A percentile compares a stretch with the other conserved stretches of the same genome.
These are phyloP conservation scores for Rhincodon typus DNA, from an alignment of 2,797 vertebrate genomes.

Conservation along the genomic window DNA sequence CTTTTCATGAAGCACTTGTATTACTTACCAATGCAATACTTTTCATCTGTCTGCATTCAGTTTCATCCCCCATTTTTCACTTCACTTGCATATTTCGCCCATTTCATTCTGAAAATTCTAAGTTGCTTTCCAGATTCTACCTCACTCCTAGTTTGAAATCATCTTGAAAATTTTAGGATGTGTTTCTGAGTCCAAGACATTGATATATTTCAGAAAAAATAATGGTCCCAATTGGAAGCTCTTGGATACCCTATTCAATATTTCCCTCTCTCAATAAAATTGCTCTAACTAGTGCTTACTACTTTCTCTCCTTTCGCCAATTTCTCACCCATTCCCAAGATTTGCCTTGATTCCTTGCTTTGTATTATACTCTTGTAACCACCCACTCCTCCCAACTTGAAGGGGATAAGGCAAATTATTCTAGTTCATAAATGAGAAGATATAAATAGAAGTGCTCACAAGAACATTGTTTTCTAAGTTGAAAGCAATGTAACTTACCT, in stretches of 20 bases:
- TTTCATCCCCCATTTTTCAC: not conserved
- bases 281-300: not conserved
- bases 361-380: not conserved
- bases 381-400: not conserved
- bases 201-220: not conserved
- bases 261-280: not conserved
- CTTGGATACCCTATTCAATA: too few species aligned
- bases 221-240: not conserved
- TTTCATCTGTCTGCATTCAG: not conserved
- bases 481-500: too few species aligned
- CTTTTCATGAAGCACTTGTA: not conserved
- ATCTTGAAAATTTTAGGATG: not conserved
- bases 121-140: too few species aligned
- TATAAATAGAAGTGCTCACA: not conserved
- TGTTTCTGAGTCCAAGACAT: not conserved
- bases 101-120: not conserved
- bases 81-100: not conserved
- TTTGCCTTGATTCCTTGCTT: not conserved
- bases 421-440: not conserved
- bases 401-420: not conserved
- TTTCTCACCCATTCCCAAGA: not conserved
- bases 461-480: not conserved
- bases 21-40: not conserved
- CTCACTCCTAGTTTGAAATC: not conserved
- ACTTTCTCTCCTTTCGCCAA: not conserved